Conservation (phyloP, 2,797 vertebrate species). For the Nothura maculosa region DNA sequence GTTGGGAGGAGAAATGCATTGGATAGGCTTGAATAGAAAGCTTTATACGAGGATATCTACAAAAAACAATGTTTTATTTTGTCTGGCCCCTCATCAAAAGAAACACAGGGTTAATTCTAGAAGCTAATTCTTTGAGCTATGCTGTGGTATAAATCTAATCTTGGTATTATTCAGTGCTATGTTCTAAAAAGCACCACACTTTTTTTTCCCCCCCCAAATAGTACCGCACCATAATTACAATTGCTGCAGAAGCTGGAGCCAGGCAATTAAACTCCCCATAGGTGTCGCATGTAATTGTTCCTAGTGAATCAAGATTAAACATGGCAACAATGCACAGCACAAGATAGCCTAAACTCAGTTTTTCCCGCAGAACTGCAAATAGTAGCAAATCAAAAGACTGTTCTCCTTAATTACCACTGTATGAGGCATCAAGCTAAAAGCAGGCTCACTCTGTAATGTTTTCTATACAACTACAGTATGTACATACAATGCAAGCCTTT, state of each 20-base stretch:
- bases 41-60: conserved; percentile 46
- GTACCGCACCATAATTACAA: conserved; percentile 79
- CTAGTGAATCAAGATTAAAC: conserved; percentile 82
- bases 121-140: conserved; percentile 59
- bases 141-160: conserved; percentile 60
- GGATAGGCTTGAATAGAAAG: conserved; percentile 18
- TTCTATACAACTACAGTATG: conserved; percentile 81
- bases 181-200: conserved; percentile 64
- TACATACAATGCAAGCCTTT: conserved; percentile 81
- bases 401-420: conserved; percentile 87
- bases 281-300: conserved; percentile 81
- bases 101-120: conserved; percentile 48
- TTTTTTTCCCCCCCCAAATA: conserved; percentile 12
- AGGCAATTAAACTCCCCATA: conserved; percentile 85
- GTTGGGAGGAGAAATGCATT: conserved; percentile 10
- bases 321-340: conserved; percentile 81
- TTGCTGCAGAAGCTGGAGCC: conserved; percentile 77
- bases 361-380: conserved; percentile 84
- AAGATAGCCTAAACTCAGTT: conserved; percentile 84
- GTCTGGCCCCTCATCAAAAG: conserved; percentile 22
- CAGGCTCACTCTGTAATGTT: conserved; percentile 87
- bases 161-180: conserved; percentile 69
- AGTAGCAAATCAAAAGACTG: conserved; percentile 85
- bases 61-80: conserved; percentile 29
- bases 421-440: conserved; percentile 85